Evolutionary conservation across 2,888 invertebrate genomes (phyloP), one percentile per base, ranked within the genome.

Genomic region (Rhogogaster chlorosoma): DNA sequence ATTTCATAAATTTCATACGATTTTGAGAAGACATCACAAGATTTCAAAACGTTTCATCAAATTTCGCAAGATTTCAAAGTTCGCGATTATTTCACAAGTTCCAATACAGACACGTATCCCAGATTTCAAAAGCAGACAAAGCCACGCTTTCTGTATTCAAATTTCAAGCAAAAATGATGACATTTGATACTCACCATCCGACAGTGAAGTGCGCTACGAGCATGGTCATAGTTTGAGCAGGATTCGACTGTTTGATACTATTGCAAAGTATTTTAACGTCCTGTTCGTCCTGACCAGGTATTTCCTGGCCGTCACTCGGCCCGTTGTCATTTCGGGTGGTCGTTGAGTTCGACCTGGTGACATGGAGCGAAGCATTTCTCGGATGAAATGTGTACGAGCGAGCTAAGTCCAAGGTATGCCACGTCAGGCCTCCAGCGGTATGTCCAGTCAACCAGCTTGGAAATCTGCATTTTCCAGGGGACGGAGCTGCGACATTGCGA

Each of bases 361-460:
- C 96, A 89, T 96, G 94, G 32, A 97, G 94, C 4, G 96, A 96
- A n/a, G 96, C 96, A 93, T 97, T 97, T 88, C 96, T 95, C 93
- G 97, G 96, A 94, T 97, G 97, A 94, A 98, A 98, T 89, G 97
- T 97, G 94, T 98, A 98, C 90, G 97, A 97, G 90, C 96, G 96
- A 91, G 96, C 96, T 93, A 97, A 97, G 95, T 98, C 98, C 91
- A 98, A 94, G 75, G 98, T 97, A 94, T 98, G 98, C 98, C 98
- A 98, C 64, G 92, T 93, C 70, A 93, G 89, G 78, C 93, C 93
- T 53, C 88, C 89, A 86, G 88, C 90, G 36, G 90, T 90, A 90
- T 97, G 97, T 91, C 96, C 96, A 88, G 97, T 97, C 94, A 98
- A 95, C 98, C 98, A 98, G 29, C 95, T 94, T 2, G 98, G 98